Conservation (phyloP, 2,797 vertebrate genomes). For the Muscicapa striata region DNA sequence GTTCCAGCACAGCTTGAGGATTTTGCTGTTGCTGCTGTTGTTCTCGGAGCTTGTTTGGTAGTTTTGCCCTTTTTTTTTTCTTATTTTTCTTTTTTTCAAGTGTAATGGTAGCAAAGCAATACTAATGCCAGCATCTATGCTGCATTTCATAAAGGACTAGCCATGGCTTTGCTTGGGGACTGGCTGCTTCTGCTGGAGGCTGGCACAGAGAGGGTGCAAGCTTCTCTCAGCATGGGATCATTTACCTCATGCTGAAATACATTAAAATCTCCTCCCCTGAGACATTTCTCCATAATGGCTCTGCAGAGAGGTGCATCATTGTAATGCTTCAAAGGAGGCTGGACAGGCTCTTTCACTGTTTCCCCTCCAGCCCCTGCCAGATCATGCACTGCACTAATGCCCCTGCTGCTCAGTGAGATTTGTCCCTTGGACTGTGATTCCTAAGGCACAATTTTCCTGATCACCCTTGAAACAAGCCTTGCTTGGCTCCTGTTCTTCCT, state of each 20-base stretch:
- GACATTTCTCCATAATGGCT: conserved; percentile 25
- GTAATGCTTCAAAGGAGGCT: background rate
- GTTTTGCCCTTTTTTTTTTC: background rate
- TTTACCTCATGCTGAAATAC: conserved; percentile 34
- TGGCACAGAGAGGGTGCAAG: background rate
- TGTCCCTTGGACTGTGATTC: background rate
- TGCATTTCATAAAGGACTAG: background rate
- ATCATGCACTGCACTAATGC: background rate
- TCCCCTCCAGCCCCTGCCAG: background rate
- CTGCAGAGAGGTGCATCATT: background rate
- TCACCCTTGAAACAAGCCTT: background rate
- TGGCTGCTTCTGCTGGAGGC: background rate
- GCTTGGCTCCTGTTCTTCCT: background rate
- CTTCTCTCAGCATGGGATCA: background rate
- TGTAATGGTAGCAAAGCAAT: background rate
- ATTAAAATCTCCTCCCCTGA: conserved; percentile 27
- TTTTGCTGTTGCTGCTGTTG: conserved; percentile 40
- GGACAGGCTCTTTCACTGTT: background rate
- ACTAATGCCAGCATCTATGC: background rate
- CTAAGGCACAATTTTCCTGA: background rate
- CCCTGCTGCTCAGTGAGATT: background rate
- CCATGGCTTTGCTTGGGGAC: background rate
- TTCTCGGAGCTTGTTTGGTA: background rate
- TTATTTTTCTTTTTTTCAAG: background rate
- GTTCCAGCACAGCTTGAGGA: conserved; percentile 52